Evolutionary conservation across 1,140 invertebrate genomes (phyloP), one percentile per base, ranked within the genome.

Genomic region (Drosophila auraria): DNA sequence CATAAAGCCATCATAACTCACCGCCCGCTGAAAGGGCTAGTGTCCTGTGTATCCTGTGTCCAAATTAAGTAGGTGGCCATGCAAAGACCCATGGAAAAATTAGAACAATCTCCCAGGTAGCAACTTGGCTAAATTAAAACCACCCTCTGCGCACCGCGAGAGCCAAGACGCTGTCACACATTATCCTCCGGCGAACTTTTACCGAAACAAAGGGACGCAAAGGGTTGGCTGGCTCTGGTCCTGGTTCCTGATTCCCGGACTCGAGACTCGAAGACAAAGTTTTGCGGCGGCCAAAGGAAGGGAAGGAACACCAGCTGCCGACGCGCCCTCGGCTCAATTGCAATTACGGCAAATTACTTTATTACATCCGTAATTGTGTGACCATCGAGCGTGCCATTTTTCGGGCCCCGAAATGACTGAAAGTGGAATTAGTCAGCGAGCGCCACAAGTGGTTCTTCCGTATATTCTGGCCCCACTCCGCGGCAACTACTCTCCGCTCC

Each of bases 331-430:
- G 80, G 80, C 90, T 91, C 89, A 83, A 91, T 91, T 89, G 90
- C 90, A 92, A 91, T 92, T 91, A 92, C 86, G 86, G 82, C 80
- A 92, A 92, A 92, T 92, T 90, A 90, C 83, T 92, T 92, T 92
- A 92, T 92, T 92, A 92, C 90, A 91, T 92, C 89, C 90, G 90
- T 92, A 92, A 91, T 92, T 92, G 90, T 92, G 86, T 92, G 90
- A 90, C 90, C 90, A 92, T 90, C 86, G 71, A 92, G 90, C 86
- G 82, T 90, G 86, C 90, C 81, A 83, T 91, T 91, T 89, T 91
- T 91, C 66, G 82, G 78, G 78, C 71, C 20, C 33, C 6, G 8
- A 38, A 40, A 56, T 56, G 54, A 23, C 33, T 56, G 36, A 40
- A 56, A 75, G 50, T 80, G 71, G 75, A 87, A 89, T 87, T 83